Conservation (phyloP, 2,888 invertebrate genomes). For the Agrochola circellaris region DNA sequence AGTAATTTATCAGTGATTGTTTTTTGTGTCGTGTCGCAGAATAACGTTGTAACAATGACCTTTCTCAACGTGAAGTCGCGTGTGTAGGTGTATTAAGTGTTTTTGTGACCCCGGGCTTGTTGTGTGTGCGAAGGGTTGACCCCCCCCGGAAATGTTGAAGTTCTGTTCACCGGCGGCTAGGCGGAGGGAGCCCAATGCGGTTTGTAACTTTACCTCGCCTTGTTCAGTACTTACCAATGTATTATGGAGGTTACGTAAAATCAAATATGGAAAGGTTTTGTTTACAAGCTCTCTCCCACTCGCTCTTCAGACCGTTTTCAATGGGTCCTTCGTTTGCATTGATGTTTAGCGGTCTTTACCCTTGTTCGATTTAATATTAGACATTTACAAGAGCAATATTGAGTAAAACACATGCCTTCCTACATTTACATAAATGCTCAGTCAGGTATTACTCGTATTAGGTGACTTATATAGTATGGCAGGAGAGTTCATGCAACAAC, state of each 20-base stretch:
- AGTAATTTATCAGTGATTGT: conserved; percentile 32
- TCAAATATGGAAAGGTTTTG: conserved; percentile 46
- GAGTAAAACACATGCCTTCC: neutral
- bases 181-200: conserved; percentile 89
- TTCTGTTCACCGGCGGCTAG: conserved; percentile 91
- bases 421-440: neutral
- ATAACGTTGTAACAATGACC: conserved; percentile 56
- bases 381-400: conserved; percentile 8
- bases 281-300: conserved; percentile 19
- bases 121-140: conserved; percentile 67
- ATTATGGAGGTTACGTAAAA: conserved; percentile 25
- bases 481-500: neutral
- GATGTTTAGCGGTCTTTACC: conserved; percentile 19
- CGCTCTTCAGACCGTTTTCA: neutral
- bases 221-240: conserved; percentile 18
- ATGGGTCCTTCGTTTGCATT: conserved; percentile 16
- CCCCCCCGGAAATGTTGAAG: conserved; percentile 89
- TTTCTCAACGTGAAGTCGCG: conserved; percentile 65
- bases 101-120: conserved; percentile 60
- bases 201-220: conserved; percentile 72
- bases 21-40: conserved; percentile 27
- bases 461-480: neutral
- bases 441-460: neutral
- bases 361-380: conserved; percentile 21
- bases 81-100: conserved; percentile 68